Percentiles rank a stretch among this genome's conserved stretches.
Evolutionary conservation across 2,797 vertebrate genomes (phyloP).

Genomic region (Fistularia tabacaria): DNA sequence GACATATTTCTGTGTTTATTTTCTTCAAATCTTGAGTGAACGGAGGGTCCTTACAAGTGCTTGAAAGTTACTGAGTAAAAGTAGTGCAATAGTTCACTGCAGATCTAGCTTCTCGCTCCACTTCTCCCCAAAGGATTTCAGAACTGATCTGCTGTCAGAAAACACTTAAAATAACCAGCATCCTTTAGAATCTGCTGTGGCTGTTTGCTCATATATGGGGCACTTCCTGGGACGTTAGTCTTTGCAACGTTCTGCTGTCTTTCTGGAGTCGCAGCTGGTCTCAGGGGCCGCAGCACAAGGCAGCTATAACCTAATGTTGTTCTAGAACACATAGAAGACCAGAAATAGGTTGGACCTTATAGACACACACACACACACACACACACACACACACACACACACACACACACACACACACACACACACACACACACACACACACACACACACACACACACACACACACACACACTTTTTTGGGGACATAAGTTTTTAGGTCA

Average conservation of each 20-base stretch:
- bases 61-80: too few species aligned
- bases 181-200: too few species aligned
- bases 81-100: too few species aligned
- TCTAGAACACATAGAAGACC: constrained; percentile 37
- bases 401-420: constrained; percentile 6
- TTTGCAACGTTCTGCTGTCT: constrained; percentile 30
- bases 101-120: too few species aligned
- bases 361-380: constrained; percentile 5
- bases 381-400: constrained; percentile 5
- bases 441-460: constrained; percentile 5
- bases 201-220: constrained; percentile 33
- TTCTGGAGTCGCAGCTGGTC: too few species aligned
- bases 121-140: too few species aligned
- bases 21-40: too few species aligned
- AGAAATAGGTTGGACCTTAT: constrained; percentile 38
- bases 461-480: constrained; percentile 25
- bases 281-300: constrained; percentile 30
- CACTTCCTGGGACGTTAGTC: constrained; percentile 32
- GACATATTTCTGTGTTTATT: too few species aligned
- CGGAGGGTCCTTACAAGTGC: too few species aligned
- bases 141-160: too few species aligned
- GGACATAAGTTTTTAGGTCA: constrained; percentile 20
- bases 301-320: constrained; percentile 30
- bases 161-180: too few species aligned
- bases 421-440: constrained; percentile 3